These are phyloP conservation scores for Prosopocoilus inquinatus DNA, from an alignment of 2,888 invertebrate species.

Conservation along the genomic window DNA sequence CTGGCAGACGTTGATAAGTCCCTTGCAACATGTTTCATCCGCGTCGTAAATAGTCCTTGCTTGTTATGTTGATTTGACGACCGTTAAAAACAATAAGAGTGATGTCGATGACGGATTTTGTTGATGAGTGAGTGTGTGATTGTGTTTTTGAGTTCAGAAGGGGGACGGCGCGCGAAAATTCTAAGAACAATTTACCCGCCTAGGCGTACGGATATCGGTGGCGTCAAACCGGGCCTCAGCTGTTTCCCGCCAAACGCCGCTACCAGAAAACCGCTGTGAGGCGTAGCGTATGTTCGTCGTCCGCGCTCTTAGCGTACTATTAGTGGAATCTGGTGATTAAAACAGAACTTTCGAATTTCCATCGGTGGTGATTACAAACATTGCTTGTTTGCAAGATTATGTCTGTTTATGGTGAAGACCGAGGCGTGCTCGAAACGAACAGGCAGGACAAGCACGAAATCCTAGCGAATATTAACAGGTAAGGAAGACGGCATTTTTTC, in stretches of 20 bases:
- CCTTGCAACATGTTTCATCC: constrained; percentile 46
- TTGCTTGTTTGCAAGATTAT: constrained; percentile 42
- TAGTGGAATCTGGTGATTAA: constrained; percentile 37
- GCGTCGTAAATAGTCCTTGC: constrained; percentile 49
- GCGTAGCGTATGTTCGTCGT: constrained; percentile 55
- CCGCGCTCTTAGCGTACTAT: constrained; percentile 45
- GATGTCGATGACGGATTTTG: too few relatives aligned
- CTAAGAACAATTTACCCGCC: constrained; percentile 17
- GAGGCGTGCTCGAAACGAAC: constrained; percentile 55
- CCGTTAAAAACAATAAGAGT: too few relatives aligned
- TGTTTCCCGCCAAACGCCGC: constrained; percentile 70
- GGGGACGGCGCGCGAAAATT: not conserved
- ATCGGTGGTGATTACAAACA: constrained; percentile 12
- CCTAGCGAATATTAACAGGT: constrained; percentile 53
- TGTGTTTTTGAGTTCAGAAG: too few relatives aligned
- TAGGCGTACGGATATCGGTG: constrained; percentile 49
- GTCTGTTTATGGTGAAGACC: constrained; percentile 57
- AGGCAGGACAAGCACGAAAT: constrained; percentile 56
- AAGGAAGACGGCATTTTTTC: constrained; percentile 32
- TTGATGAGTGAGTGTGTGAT: too few relatives aligned
- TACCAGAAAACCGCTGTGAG: constrained; percentile 62
- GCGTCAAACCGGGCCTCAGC: constrained; percentile 59
- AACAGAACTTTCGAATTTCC: constrained; percentile 17
- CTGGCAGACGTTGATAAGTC: constrained; percentile 58
- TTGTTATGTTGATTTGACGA: not conserved